Conservation (phyloP, 2,113 vertebrate genomes). For the Hippoglossus stenolepis region DNA sequence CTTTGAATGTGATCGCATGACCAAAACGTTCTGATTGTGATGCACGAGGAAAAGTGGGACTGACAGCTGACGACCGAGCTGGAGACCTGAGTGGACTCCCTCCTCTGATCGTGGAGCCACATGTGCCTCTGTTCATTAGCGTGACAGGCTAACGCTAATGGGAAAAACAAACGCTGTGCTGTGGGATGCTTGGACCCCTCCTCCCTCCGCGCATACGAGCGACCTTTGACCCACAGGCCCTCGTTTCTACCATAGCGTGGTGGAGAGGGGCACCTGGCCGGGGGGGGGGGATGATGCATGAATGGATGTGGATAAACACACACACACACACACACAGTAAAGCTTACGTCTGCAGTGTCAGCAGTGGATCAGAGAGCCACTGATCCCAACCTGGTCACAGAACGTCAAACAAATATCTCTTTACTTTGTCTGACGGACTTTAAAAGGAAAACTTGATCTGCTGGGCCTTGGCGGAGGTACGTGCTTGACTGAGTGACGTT, state of each 20-base stretch:
- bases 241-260: not conserved
- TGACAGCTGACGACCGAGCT: no score
- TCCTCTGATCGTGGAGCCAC: constrained; percentile 58
- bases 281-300: not conserved
- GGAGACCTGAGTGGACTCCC: not conserved
- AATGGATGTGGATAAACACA: constrained; percentile 9
- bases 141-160: constrained; percentile 67
- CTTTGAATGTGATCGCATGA: not conserved
- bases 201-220: constrained; percentile 22
- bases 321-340: constrained; percentile 21
- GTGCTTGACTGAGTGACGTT: no score
- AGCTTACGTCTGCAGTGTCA: constrained; percentile 59
- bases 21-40: no score
- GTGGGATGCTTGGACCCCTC: not conserved
- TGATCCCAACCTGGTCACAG: not conserved
- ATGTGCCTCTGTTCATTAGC: constrained; percentile 66
- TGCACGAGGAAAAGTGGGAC: no score
- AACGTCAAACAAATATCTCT: no score
- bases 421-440: no score
- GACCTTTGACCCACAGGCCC: constrained; percentile 58
- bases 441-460: no score
- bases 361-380: constrained; percentile 45
- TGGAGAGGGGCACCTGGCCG: constrained; percentile 39
- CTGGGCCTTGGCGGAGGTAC: no score
- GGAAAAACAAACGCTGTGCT: constrained; percentile 59